Evolutionary conservation across 2,888 invertebrate species (phyloP).

Genomic region (Polydrusus tereticollis): DNA sequence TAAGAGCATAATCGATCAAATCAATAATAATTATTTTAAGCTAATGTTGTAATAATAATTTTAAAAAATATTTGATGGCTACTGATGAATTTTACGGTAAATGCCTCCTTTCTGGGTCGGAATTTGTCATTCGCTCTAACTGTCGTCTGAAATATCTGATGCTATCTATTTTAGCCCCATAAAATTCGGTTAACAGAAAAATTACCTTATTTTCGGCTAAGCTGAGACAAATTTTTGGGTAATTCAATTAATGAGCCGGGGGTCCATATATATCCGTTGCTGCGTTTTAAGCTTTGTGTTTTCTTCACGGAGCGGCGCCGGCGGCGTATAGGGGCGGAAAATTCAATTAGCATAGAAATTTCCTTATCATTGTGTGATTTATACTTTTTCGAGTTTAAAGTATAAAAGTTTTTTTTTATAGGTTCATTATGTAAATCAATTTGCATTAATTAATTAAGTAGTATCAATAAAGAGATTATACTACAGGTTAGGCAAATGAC

Average conservation of each 20-base stretch:
- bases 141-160: conserved; percentile 46
- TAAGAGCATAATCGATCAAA: no score
- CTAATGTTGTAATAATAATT: no score
- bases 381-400: no score
- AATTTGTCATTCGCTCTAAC: conserved; percentile 48
- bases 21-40: no score
- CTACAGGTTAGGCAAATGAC: no score
- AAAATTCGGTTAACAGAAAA: conserved; percentile 40
- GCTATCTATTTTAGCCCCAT: conserved; percentile 41
- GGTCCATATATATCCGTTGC: neutral
- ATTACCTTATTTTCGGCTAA: conserved; percentile 43
- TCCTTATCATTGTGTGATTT: no score
- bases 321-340: conserved; percentile 21
- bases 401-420: no score
- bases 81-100: conserved; percentile 41
- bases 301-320: conserved; percentile 6
- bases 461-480: no score
- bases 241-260: conserved; percentile 44
- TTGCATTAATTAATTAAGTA: no score
- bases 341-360: conserved; percentile 24
- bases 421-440: no score
- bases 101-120: conserved; percentile 42
- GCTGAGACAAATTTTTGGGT: conserved; percentile 46
- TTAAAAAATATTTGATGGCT: no score
- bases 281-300: neutral